Percentiles rank a stretch among this genome's conserved stretches.
Evolutionary conservation across 2,113 vertebrate genomes (phyloP).

Genomic region (Noctilio leporinus): DNA sequence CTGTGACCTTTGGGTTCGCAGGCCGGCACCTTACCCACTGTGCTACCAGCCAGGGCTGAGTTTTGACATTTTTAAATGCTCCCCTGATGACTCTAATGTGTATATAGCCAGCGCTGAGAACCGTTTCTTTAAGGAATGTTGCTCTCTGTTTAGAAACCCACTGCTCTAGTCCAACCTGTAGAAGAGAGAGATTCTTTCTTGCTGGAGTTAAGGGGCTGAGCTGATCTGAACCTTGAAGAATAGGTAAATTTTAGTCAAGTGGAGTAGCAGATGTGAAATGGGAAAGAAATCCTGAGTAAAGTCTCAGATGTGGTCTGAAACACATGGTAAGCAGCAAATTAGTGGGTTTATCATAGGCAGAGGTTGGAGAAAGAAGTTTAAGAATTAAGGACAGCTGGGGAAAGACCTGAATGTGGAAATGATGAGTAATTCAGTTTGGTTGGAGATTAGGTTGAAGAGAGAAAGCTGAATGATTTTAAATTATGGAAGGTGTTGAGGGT

Average conservation of each 20-base stretch:
- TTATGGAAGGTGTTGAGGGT: neutral
- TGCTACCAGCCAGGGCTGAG: too few relatives aligned
- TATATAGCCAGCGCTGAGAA: neutral
- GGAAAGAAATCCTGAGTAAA: neutral
- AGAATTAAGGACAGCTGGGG: neutral
- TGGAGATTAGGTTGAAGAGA: neutral
- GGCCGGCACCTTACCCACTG: too few relatives aligned
- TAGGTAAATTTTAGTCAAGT: neutral
- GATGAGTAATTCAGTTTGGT: neutral
- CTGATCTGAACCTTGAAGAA: neutral
- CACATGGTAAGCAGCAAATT: neutral
- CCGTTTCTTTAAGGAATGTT: neutral
- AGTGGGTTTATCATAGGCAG: neutral
- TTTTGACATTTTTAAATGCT: constrained; percentile 37
- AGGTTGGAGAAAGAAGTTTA: neutral
- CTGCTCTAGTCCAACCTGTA: neutral
- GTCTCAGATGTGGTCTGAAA: neutral
- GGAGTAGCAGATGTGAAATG: neutral
- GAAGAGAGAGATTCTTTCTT: neutral
- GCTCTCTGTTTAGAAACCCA: neutral
- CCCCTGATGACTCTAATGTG: neutral
- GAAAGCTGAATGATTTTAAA: neutral
- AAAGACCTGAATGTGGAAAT: neutral
- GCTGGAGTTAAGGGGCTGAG: neutral
- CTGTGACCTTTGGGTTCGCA: too few relatives aligned